Percentiles rank a stretch among this genome's conserved stretches.
Conservation (phyloP, 1,140 invertebrate genomes). For the Chironomus tepperi region DNA sequence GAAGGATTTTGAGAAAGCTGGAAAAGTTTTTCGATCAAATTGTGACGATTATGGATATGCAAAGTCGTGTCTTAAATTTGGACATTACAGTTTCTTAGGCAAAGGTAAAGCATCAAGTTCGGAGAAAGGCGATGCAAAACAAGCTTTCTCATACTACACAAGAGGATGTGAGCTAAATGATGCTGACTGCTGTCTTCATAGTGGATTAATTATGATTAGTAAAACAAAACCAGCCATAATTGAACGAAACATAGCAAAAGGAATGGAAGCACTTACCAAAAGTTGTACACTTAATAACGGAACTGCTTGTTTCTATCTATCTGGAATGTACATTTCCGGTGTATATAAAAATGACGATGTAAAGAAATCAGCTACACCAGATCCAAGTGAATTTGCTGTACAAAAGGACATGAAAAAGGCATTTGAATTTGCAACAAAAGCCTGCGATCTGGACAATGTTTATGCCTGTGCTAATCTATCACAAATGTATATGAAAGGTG, state of each 20-base stretch:
- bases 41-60: constrained; percentile 73
- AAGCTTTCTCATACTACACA: constrained; percentile 61
- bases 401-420: constrained; percentile 64
- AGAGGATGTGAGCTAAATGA: constrained; percentile 68
- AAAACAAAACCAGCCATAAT: constrained; percentile 42
- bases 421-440: constrained; percentile 61
- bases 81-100: constrained; percentile 57
- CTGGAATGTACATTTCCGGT: constrained; percentile 66
- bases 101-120: constrained; percentile 43
- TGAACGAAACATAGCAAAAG: constrained; percentile 45
- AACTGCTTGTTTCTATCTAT: constrained; percentile 71
- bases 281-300: constrained; percentile 58
- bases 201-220: constrained; percentile 57
- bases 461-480: constrained; percentile 81
- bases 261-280: constrained; percentile 57
- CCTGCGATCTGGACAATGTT: constrained; percentile 70
- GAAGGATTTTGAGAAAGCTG: constrained; percentile 67
- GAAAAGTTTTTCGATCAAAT: constrained; percentile 68
- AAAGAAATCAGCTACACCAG: constrained; percentile 31
- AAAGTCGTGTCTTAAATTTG: constrained; percentile 79
- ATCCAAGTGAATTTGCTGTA: constrained; percentile 44
- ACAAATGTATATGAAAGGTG: constrained; percentile 67
- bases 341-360: constrained; percentile 43
- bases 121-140: constrained; percentile 42
- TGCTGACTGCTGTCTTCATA: constrained; percentile 60